A percentile compares a stretch with the other conserved stretches of the same genome.
These are phyloP conservation scores for Contarinia nasturtii DNA, from an alignment of 1,140 invertebrate species.

Conservation along the genomic window DNA sequence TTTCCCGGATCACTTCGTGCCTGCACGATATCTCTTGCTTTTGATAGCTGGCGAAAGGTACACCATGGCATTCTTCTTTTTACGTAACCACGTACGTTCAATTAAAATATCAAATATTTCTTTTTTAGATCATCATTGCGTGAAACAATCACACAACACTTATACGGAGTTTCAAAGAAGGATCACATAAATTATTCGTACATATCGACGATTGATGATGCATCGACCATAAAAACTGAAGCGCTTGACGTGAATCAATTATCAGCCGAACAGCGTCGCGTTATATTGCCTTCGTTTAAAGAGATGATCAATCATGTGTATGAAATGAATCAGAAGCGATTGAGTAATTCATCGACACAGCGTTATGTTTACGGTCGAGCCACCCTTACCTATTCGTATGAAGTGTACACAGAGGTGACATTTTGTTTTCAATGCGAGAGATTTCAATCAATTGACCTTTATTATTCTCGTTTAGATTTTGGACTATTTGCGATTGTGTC, in stretches of 20 bases:
- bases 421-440: neutral
- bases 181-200: conserved; percentile 21
- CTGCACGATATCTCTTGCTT: conserved; percentile 66
- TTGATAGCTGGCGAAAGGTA: conserved; percentile 66
- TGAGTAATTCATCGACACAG: conserved; percentile 20
- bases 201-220: conserved; percentile 17
- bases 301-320: conserved; percentile 21
- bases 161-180: conserved; percentile 22
- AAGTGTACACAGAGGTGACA: conserved; percentile 39
- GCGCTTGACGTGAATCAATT: conserved; percentile 17
- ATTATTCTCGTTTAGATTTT: conserved; percentile 58
- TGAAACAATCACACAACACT: conserved; percentile 17
- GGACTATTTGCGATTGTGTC: conserved; percentile 53
- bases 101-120: neutral
- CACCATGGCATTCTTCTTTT: conserved; percentile 11
- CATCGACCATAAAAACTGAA: conserved; percentile 5
- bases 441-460: no score
- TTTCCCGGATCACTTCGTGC: conserved; percentile 60
- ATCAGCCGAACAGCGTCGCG: conserved; percentile 16
- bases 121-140: conserved; percentile 15
- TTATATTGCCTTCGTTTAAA: conserved; percentile 22
- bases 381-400: conserved; percentile 31
- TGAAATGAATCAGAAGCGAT: conserved; percentile 20
- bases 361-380: neutral
- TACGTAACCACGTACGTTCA: no score